Conservation (phyloP, 2,797 vertebrate species). For the Gymnoscopelus braueri region DNA sequence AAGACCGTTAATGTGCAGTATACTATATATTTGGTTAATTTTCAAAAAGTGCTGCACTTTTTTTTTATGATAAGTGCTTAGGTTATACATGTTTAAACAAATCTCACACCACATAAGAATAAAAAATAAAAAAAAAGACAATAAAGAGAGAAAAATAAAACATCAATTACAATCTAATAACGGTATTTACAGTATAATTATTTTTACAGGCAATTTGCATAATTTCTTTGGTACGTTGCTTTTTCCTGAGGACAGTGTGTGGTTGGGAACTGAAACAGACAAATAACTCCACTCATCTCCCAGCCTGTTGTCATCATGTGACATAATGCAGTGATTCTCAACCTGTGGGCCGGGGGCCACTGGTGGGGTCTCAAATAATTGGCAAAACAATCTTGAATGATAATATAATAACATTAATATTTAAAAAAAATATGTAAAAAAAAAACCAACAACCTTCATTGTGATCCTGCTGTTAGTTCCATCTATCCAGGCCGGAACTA, state of each 20-base stretch:
- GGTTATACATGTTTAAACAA: slow-evolving; percentile 10
- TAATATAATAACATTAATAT: too few relatives aligned
- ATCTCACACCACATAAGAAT: slow-evolving; percentile 19
- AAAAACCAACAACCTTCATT: too few relatives aligned
- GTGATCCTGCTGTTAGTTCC: too few relatives aligned
- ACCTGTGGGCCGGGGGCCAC: too few relatives aligned
- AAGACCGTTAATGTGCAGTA: slow-evolving; percentile 4
- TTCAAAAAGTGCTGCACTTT: slow-evolving; percentile 37
- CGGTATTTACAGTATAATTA: slow-evolving; percentile 16
- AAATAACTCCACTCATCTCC: background rate
- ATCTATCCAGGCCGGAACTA: too few relatives aligned
- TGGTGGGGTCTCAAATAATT: too few relatives aligned
- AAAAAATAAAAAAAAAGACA: slow-evolving; percentile 19
- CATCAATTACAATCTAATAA: slow-evolving; percentile 13
- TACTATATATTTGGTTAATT: slow-evolving; percentile 14
- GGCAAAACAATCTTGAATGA: too few relatives aligned
- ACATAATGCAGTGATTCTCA: too few relatives aligned
- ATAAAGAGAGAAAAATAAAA: slow-evolving; percentile 11
- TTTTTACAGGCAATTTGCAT: slow-evolving; percentile 47
- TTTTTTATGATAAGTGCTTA: slow-evolving; percentile 45
- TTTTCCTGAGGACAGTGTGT: slow-evolving; percentile 31
- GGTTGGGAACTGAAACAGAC: background rate
- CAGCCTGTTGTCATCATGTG: too few relatives aligned
- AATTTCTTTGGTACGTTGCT: slow-evolving; percentile 45
- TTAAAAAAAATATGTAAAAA: too few relatives aligned